A percentile compares a stretch with the other conserved stretches of the same genome.
Evolutionary conservation across 2,113 vertebrate genomes (phyloP).

Genomic region (Marcusenius ussheri): DNA sequence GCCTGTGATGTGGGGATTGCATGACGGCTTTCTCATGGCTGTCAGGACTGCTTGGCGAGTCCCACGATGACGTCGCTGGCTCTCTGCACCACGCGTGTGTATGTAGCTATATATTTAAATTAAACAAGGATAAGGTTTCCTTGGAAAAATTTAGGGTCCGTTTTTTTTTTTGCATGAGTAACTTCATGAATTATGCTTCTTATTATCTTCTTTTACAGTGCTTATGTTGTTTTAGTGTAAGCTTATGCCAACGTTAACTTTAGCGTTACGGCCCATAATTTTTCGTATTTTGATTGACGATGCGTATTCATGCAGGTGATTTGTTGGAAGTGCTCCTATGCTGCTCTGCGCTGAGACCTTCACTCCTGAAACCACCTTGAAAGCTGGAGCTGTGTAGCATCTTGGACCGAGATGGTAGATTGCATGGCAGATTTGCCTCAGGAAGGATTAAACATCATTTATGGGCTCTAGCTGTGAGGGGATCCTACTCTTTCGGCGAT

Average conservation of each 20-base stretch:
- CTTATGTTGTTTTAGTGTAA: not conserved
- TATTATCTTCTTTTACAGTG: not conserved
- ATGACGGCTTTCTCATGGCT: not conserved
- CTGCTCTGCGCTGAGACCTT: not conserved
- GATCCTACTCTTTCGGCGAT: not conserved
- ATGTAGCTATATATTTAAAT: not conserved
- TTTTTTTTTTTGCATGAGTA: not conserved
- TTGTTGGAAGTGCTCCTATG: not conserved
- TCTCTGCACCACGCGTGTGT: not conserved
- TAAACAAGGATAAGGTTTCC: not conserved
- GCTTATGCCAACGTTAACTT: not conserved
- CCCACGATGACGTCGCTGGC: not conserved
- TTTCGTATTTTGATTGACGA: not conserved
- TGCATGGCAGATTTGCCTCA: not conserved
- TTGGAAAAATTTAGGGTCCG: not conserved
- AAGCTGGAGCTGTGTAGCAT: not conserved
- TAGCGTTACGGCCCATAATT: not conserved
- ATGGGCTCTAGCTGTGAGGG: not conserved
- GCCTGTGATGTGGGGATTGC: not conserved
- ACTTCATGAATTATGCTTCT: not conserved
- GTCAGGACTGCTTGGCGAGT: not conserved
- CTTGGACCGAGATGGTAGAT: not conserved
- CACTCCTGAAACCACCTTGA: not conserved
- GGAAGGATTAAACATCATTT: not conserved
- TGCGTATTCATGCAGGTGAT: not conserved